Evolutionary conservation across 2,797 vertebrate species (phyloP), one percentile per base, ranked within the genome.

Genomic region (Argya squamiceps): DNA sequence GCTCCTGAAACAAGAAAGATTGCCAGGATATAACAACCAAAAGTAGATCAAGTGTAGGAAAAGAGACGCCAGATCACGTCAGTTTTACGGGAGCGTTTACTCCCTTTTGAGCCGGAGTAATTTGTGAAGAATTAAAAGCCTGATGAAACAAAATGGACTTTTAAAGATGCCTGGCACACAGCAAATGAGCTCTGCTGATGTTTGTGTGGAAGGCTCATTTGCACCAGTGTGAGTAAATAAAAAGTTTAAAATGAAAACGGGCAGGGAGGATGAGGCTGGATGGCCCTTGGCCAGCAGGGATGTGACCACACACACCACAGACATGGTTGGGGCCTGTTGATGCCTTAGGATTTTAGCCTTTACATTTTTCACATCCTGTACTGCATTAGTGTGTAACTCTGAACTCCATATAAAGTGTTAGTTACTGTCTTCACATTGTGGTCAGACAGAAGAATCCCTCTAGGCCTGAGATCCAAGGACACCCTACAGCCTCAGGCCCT

Each of bases 231-330:
- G 29, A 65, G 29, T 12, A 84, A 64, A 64, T 29, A 37, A 44
- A 12, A 62, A 13, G 8, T 53, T 87, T 39, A 2, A 4, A 30
- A 6, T 23, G 39, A 26, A 47, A 64, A 5, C 6, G 11, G 49
- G 15, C 29, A 55, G 23, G 47, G 20, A 34, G 22, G 15, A 0
- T 1, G 39, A 13, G 19, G n/a, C 9, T 43, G 36, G 27, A 7
- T 20, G 12, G 27, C 12, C 21, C 49, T 9, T 8, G 36, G n/a
- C 37, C 34, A 34, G 78, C 0, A 2, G 84, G 50, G 16, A 19
- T 2, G 11, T 4, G 12, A 3, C 20, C 8, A 4, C 5, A 4
- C 4, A 23, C 26, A 10, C 15, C 9, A 0, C 6, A 2, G 15
- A 9, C 30, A 0, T 0, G 4, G 7, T 0, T 24, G 44, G 50